Base-by-base conservation (phyloP, 1,140 invertebrate species). In the Lepidurus apus region DNA sequence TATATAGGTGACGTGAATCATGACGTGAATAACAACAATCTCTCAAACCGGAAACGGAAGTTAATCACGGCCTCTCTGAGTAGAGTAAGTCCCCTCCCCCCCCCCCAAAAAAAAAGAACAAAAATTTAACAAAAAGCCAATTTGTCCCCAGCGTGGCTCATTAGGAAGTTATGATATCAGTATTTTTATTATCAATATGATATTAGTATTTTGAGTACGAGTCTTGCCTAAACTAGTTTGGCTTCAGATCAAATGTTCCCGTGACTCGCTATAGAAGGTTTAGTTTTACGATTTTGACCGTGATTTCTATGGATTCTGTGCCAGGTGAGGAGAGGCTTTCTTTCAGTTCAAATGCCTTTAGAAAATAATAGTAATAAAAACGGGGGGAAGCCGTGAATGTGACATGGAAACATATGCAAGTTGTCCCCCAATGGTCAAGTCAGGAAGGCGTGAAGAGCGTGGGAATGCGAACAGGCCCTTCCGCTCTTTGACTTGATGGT, bases 371-470 rank as follows among this genome's bases (percentile, higher is more conserved):
- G 21, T 7, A 17, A 65, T n/a, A 65, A 10, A 17, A 13, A n/a
- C 9, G 53, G 53, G 53, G n/a, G 17, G 13, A 21, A 21, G 53
- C 17, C 6, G 53, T 65, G 21, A 65, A 65, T 65, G 53, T 65
- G 53, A 65, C 53, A 65, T 65, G 53, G 53, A 65, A 65, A 65
- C 53, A 65, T 65, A 65, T 65, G 53, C 53, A 65, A 65, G 53
- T 65, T 13, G 53, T 65, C 53, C 53, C 53, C 53, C 53, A 65
- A 65, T n/a, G 53, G 53, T 65, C 53, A 65, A 65, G 53, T 65
- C 53, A 65, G 53, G 53, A 65, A 65, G 53, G 53, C 53, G 53
- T 65, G 53, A 65, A 65, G 53, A 65, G 53, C 53, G 53, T 65
- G 53, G 53, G 53, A 65, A 65, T 17, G 53, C 21, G 53, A 65